phyloP scores from a whole-genome alignment of 2,888 invertebrate species.

The Dendrolimus pini region DNA sequence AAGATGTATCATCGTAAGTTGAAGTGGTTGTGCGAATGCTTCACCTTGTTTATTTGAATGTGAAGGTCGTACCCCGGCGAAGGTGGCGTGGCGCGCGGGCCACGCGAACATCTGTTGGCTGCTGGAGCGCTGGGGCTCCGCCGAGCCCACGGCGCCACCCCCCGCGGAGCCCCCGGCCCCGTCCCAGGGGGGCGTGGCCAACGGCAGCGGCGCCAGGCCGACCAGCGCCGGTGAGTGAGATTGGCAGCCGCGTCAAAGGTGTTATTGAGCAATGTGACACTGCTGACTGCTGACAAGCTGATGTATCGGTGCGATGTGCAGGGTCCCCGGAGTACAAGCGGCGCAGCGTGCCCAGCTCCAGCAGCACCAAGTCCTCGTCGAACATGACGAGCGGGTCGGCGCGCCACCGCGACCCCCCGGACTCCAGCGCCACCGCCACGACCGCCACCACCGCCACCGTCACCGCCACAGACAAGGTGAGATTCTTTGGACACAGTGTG shows the following conservation, averaged over 20 bases:
- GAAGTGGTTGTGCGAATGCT: too few relatives aligned
- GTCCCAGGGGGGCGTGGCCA: slow-evolving; percentile 5
- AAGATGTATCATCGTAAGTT: too few relatives aligned
- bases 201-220: slow-evolving; percentile 10
- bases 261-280: neutral
- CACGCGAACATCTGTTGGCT: slow-evolving; percentile 89
- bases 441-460: slow-evolving; percentile 30
- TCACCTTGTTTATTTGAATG: too few relatives aligned
- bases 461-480: slow-evolving; percentile 1
- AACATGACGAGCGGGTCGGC: slow-evolving; percentile 85
- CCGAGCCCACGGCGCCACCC: slow-evolving; percentile 41
- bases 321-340: slow-evolving; percentile 68
- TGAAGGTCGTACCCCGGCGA: slow-evolving; percentile 83
- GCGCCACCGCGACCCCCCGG: slow-evolving; percentile 53
- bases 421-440: slow-evolving; percentile 38
- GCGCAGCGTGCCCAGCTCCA: slow-evolving; percentile 80
- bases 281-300: too few relatives aligned
- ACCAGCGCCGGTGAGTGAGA: slow-evolving; percentile 27
- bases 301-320: slow-evolving; percentile 13
- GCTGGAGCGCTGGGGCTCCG: slow-evolving; percentile 81
- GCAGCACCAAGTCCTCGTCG: slow-evolving; percentile 87
- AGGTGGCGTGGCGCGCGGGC: slow-evolving; percentile 94
- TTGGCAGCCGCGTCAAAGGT: neutral
- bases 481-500: neutral
- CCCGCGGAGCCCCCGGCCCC: slow-evolving; percentile 22